phyloP scores from a whole-genome alignment of 2,888 invertebrate genomes.

The Orthonevra nobilis region DNA sequence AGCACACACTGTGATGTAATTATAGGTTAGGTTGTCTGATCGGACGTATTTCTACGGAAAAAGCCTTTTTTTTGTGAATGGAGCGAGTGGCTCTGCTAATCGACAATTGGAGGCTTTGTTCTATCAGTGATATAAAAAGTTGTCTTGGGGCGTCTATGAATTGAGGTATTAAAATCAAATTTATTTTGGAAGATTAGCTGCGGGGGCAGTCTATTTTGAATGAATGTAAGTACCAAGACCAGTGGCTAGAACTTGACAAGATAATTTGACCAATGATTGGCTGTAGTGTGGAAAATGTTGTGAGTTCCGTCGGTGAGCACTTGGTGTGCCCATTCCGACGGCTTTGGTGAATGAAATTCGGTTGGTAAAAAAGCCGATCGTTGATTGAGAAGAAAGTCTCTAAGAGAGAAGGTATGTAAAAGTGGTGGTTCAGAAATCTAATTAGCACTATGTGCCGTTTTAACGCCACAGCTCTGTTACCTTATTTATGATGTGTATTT shows the following conservation, averaged over 20 bases:
- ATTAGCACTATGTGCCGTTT: too few relatives aligned
- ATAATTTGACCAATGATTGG: constrained; percentile 45
- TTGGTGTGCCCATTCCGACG: constrained; percentile 4
- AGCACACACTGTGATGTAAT: constrained; percentile 43
- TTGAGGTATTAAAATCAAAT: constrained; percentile 57
- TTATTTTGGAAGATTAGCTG: constrained; percentile 46
- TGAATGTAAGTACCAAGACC: constrained; percentile 32
- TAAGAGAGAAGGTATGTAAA: too few relatives aligned
- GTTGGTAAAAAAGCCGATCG: too few relatives aligned
- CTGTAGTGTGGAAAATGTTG: constrained; percentile 6
- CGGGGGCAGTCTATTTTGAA: constrained; percentile 15
- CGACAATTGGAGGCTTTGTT: constrained; percentile 14
- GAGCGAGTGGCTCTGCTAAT: constrained; percentile 31
- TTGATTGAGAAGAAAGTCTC: too few relatives aligned
- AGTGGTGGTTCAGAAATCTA: too few relatives aligned
- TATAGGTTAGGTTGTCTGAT: constrained; percentile 62
- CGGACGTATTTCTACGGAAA: constrained; percentile 53
- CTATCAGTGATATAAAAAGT: constrained; percentile 24
- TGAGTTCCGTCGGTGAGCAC: constrained; percentile 9
- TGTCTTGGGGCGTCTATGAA: constrained; percentile 26
- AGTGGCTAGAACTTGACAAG: constrained; percentile 66
- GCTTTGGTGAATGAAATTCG: too few relatives aligned
- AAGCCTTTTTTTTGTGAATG: constrained; percentile 14
- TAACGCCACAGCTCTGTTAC: too few relatives aligned
- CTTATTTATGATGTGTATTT: too few relatives aligned